A percentile compares a stretch with the other conserved stretches of the same genome.
These are phyloP conservation scores for Siniperca chuatsi DNA, from an alignment of 2,113 vertebrate species.

Conservation along the genomic window DNA sequence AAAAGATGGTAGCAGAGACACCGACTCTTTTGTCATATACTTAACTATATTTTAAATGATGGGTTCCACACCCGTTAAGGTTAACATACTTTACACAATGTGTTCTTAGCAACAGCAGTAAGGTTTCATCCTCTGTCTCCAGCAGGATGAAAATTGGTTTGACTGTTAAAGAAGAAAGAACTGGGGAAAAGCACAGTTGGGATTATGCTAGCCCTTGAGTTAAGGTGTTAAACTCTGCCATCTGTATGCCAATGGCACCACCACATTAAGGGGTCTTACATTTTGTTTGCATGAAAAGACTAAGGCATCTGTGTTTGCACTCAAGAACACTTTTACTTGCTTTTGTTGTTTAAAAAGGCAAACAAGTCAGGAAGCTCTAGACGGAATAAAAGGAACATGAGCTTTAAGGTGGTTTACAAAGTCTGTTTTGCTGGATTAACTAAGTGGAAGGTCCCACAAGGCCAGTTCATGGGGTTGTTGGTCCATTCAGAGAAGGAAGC, in stretches of 20 bases:
- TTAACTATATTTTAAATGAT: neutral
- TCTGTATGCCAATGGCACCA: neutral
- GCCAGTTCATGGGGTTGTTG: conserved; percentile 33
- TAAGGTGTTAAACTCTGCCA: conserved; percentile 4
- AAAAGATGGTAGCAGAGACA: neutral
- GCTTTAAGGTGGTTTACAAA: neutral
- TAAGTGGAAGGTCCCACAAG: conserved; percentile 11
- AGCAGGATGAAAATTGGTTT: conserved; percentile 20
- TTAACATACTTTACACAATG: neutral
- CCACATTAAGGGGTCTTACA: neutral
- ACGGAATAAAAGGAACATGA: neutral
- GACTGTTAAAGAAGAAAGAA: neutral
- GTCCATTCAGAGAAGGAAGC: conserved; percentile 9
- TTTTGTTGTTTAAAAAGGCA: neutral
- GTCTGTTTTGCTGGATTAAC: neutral
- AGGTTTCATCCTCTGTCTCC: neutral
- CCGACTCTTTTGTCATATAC: neutral
- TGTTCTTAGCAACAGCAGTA: neutral
- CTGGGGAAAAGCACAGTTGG: neutral
- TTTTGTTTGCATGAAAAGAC: neutral
- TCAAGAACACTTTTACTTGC: conserved; percentile 7
- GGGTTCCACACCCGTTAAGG: neutral
- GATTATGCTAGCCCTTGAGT: conserved; percentile 13
- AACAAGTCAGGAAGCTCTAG: neutral
- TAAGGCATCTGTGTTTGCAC: neutral